Evolutionary conservation across 2,113 vertebrate genomes (phyloP).

Genomic region (Burhinus oedicnemus): DNA sequence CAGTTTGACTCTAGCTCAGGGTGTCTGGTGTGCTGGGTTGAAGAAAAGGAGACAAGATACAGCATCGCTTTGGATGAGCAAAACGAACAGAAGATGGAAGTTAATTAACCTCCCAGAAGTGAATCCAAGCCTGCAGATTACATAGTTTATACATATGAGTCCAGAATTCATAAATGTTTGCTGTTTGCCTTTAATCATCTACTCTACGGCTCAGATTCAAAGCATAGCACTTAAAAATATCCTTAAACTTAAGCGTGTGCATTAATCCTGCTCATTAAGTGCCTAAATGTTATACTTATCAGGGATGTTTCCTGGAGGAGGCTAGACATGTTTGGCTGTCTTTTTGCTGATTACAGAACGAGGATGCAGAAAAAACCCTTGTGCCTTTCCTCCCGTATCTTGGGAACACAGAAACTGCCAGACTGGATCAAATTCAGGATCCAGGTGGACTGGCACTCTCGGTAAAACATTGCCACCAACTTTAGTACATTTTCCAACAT

Average conservation of each 20-base stretch:
- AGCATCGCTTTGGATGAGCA: not conserved
- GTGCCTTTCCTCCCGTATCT: not conserved
- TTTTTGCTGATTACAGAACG: constrained; percentile 37
- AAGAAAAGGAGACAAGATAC: not conserved
- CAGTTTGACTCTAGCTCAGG: not conserved
- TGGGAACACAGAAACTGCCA: not conserved
- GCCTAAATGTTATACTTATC: constrained; percentile 30
- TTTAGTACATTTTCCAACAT: not conserved
- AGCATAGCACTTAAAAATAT: not conserved
- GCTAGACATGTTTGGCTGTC: constrained; percentile 22
- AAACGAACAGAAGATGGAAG: not conserved
- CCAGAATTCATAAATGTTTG: not conserved
- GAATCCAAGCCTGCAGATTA: constrained; percentile 4
- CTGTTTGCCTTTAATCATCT: not conserved
- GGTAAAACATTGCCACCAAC: not conserved
- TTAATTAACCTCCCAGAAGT: not conserved
- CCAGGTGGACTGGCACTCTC: not conserved
- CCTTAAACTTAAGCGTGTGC: not conserved
- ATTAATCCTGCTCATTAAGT: constrained; percentile 31
- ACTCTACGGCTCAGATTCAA: not conserved
- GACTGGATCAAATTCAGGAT: not conserved
- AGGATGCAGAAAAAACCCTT: constrained; percentile 7
- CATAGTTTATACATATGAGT: not conserved
- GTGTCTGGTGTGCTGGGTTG: not conserved
- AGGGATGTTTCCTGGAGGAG: constrained; percentile 33